Percentiles rank a stretch among this genome's conserved stretches.
Conservation (phyloP, 2,888 invertebrate species). For the Podotricha telesiphe region DNA sequence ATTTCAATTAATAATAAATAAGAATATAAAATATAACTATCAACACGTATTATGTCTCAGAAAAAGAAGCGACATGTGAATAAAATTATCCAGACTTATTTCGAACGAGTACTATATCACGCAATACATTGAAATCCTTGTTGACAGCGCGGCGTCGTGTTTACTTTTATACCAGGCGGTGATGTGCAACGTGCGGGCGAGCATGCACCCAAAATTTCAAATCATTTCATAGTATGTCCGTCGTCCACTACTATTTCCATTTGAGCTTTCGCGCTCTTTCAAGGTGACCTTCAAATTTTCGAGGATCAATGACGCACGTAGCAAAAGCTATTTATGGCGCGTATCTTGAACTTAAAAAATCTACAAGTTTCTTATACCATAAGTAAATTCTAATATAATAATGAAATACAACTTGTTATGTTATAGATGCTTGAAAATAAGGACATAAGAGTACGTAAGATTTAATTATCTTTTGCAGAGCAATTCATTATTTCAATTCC, state of each 20-base stretch:
- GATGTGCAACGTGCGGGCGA: conserved; percentile 45
- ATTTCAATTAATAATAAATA: neutral
- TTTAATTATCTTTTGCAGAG: neutral
- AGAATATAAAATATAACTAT: neutral
- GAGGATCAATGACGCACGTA: conserved; percentile 55
- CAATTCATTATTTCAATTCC: neutral
- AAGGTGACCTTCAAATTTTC: conserved; percentile 74
- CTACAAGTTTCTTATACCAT: neutral
- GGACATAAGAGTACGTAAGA: no score
- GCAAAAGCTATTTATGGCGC: conserved; percentile 6
- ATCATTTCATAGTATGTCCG: conserved; percentile 37
- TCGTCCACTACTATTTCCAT: conserved; percentile 46
- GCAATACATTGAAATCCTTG: conserved; percentile 50
- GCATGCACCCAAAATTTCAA: conserved; percentile 47
- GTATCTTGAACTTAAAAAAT: neutral
- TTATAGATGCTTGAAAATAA: neutral
- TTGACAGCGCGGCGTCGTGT: conserved; percentile 36
- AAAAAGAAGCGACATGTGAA: conserved; percentile 7
- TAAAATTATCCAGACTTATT: conserved; percentile 18
- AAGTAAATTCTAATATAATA: neutral
- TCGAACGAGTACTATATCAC: conserved; percentile 38
- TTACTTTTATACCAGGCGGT: conserved; percentile 27
- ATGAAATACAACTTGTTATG: neutral
- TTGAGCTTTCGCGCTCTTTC: conserved; percentile 71
- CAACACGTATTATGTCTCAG: conserved; percentile 3